A percentile compares a stretch with the other conserved stretches of the same genome.
Conservation (phyloP, 2,888 invertebrate genomes). For the Dasypolia templi region DNA sequence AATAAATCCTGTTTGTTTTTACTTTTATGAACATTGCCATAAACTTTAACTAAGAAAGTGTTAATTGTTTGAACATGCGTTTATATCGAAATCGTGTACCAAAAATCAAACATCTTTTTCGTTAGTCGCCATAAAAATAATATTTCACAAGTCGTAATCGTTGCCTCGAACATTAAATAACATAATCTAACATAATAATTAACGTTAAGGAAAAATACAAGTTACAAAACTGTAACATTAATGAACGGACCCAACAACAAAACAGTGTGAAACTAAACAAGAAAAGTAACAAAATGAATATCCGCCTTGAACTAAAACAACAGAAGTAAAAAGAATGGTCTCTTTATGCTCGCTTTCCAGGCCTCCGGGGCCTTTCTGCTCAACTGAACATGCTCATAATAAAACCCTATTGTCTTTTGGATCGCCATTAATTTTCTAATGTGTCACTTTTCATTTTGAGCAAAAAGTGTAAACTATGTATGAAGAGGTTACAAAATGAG, state of each 20-base stretch:
- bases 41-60: neutral
- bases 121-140: neutral
- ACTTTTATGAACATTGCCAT: neutral
- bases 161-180: neutral
- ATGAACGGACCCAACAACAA: neutral
- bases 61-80: neutral
- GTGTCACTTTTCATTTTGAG: neutral
- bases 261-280: slow-evolving; percentile 17
- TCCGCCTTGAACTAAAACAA: slow-evolving; percentile 23
- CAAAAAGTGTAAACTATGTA: neutral
- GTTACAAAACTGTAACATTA: neutral
- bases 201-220: too few relatives aligned
- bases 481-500: neutral
- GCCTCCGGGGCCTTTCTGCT: slow-evolving; percentile 13
- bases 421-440: slow-evolving; percentile 19
- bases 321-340: slow-evolving; percentile 22
- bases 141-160: neutral
- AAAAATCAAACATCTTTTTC: neutral
- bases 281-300: slow-evolving; percentile 21
- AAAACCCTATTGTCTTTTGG: slow-evolving; percentile 32
- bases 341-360: slow-evolving; percentile 39
- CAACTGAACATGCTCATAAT: slow-evolving; percentile 32
- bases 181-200: too few relatives aligned
- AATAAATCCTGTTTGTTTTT: neutral
- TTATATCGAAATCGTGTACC: neutral